A percentile compares a stretch with the other conserved stretches of the same genome.
Conservation (phyloP, 53 echinoderm and acorn worm genomes). For the Echinometra lucunter region DNA sequence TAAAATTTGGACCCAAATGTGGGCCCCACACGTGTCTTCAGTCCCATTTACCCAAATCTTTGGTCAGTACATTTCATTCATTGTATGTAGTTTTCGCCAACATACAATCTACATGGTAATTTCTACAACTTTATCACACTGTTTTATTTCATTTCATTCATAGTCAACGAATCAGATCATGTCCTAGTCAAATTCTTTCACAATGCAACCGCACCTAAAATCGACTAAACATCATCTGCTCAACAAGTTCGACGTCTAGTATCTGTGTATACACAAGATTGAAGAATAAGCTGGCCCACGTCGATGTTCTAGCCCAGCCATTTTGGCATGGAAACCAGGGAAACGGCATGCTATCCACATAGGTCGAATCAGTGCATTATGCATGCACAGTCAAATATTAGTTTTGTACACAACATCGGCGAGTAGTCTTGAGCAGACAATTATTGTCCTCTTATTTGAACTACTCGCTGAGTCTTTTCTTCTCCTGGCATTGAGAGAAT, state of each 20-base stretch:
- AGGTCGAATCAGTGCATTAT: not conserved
- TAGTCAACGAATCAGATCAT: no score
- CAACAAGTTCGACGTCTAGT: not conserved
- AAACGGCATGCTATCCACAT: conserved; percentile 20
- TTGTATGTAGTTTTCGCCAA: no score
- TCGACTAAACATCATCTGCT: not conserved
- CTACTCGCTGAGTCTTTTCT: not conserved
- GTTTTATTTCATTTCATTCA: no score
- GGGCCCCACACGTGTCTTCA: no score
- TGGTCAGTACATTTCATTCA: no score
- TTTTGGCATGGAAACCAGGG: conserved; percentile 37
- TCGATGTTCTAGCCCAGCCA: not conserved
- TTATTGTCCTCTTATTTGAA: not conserved
- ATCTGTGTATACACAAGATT: not conserved
- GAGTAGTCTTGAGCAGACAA: not conserved
- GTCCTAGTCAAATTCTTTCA: no score
- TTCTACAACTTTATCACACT: no score
- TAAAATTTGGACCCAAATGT: no score
- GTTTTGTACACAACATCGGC: not conserved
- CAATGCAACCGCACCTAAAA: no score
- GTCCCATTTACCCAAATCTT: no score
- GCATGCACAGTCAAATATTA: not conserved
- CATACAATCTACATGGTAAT: no score
- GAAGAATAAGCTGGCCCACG: not conserved
- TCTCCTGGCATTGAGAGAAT: not conserved